Percentiles rank a stretch among this genome's conserved stretches.
Evolutionary conservation across 2,113 vertebrate species (phyloP).

Genomic region (Narcine bancroftii): DNA sequence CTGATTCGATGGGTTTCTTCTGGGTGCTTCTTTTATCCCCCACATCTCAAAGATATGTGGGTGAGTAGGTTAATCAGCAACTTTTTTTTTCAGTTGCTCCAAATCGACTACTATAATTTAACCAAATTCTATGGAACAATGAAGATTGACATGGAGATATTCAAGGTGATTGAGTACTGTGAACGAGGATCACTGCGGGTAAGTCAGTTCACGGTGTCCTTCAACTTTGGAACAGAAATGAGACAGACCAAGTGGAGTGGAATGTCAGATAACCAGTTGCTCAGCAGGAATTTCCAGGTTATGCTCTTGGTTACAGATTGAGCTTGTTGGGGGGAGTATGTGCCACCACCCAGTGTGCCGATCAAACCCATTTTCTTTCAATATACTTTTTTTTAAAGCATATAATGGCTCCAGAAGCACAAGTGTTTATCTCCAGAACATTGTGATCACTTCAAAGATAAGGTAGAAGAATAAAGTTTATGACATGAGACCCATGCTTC

Average conservation of each 20-base stretch:
- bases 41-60: too few relatives aligned
- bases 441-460: neutral
- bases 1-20: too few relatives aligned
- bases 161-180: conserved; percentile 83
- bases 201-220: conserved; percentile 48
- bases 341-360: neutral
- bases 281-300: neutral
- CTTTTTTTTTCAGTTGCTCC: conserved; percentile 62
- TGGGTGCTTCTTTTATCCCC: too few relatives aligned
- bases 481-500: neutral
- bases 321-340: neutral
- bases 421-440: neutral
- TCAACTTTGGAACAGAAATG: neutral
- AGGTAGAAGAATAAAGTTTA: neutral
- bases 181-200: conserved; percentile 91
- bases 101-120: conserved; percentile 93
- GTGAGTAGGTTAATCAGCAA: too few relatives aligned
- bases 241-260: neutral
- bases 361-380: neutral
- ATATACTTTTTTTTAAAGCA: neutral
- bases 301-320: neutral
- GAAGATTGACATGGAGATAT: conserved; percentile 80
- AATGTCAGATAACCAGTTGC: neutral
- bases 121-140: conserved; percentile 96
- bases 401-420: neutral